A percentile compares a stretch with the other conserved stretches of the same genome.
Conservation (phyloP, 23 tunicate species). For the Halocynthia roretzi region DNA sequence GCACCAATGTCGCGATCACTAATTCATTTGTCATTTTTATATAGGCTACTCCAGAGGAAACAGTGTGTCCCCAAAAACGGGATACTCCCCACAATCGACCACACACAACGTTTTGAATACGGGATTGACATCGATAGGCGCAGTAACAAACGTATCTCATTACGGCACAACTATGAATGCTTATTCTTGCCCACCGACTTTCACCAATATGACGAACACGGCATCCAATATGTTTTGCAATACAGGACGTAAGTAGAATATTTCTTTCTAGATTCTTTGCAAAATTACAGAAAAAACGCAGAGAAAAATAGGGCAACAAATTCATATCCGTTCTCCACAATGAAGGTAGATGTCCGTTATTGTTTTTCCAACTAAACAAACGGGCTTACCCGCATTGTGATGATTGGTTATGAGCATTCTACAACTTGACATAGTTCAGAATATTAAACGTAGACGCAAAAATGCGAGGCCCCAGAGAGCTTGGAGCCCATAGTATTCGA, state of each 20-base stretch:
- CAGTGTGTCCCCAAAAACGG: conserved; percentile 64
- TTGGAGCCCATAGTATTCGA: too few relatives aligned
- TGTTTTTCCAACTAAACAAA: not conserved
- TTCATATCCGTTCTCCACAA: conserved; percentile 78
- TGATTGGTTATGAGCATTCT: conserved; percentile 24
- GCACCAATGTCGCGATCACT: not conserved
- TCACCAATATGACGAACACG: conserved; percentile 65
- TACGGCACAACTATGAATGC: conserved; percentile 61
- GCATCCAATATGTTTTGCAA: conserved; percentile 40
- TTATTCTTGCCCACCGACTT: conserved; percentile 48
- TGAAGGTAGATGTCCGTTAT: conserved; percentile 98
- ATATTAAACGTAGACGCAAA: too few relatives aligned
- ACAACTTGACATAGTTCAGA: not conserved
- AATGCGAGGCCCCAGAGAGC: too few relatives aligned
- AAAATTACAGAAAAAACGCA: not conserved
- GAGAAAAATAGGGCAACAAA: not conserved
- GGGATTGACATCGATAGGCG: conserved; percentile 40
- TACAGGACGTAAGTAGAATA: conserved; percentile 34
- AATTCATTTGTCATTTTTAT: not conserved
- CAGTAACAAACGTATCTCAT: conserved; percentile 33
- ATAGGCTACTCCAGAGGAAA: conserved; percentile 79
- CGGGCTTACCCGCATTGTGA: conserved; percentile 80
- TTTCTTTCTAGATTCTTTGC: not conserved
- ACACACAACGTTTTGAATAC: conserved; percentile 38
- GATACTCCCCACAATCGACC: conserved; percentile 78